Evolutionary conservation across 2,113 vertebrate species (phyloP).

Genomic region (Numida meleagris): DNA sequence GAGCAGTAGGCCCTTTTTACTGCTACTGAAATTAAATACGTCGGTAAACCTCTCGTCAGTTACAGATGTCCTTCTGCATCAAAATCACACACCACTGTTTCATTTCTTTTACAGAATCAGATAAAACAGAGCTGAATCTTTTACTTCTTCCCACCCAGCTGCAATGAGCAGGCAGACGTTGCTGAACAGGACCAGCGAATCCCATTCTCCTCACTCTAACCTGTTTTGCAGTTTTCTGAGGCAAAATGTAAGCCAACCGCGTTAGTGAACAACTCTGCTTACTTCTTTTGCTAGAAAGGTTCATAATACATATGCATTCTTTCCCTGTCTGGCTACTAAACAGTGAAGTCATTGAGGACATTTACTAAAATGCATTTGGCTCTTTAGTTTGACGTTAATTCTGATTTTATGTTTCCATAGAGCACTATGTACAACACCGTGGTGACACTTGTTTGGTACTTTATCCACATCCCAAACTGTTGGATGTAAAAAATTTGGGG

Average conservation of each 20-base stretch:
- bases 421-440: background rate
- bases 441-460: slow-evolving; percentile 56
- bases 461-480: slow-evolving; percentile 34
- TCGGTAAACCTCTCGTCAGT: slow-evolving; percentile 37
- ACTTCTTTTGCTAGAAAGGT: slow-evolving; percentile 67
- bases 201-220: background rate
- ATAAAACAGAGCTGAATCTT: slow-evolving; percentile 3
- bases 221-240: slow-evolving; percentile 4
- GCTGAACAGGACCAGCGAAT: background rate
- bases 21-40: slow-evolving; percentile 70
- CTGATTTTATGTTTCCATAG: slow-evolving; percentile 60
- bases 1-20: slow-evolving; percentile 53
- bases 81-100: background rate
- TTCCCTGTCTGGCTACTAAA: slow-evolving; percentile 59
- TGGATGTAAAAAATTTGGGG: slow-evolving; percentile 47
- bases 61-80: slow-evolving; percentile 48
- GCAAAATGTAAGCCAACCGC: slow-evolving; percentile 33
- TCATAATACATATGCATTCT: slow-evolving; percentile 44
- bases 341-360: slow-evolving; percentile 50
- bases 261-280: slow-evolving; percentile 18
- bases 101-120: background rate
- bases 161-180: background rate
- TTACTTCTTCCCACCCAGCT: background rate
- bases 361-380: slow-evolving; percentile 71
- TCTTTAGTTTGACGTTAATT: slow-evolving; percentile 65